Conservation (phyloP, 2,888 invertebrate genomes). For the Tipula confusa region DNA sequence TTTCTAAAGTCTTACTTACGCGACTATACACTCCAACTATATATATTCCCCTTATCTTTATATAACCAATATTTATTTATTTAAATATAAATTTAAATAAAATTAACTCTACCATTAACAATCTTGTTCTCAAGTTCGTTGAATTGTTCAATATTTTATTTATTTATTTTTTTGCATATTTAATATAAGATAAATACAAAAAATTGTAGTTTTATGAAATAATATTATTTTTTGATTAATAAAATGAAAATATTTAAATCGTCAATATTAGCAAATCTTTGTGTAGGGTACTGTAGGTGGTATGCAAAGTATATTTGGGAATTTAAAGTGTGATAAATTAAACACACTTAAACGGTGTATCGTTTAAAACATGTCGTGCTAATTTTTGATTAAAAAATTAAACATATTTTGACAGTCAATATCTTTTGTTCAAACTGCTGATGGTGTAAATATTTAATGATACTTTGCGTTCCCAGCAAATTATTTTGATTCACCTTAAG, state of each 20-base stretch:
- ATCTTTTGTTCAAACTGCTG: too few species aligned
- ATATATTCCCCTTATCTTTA: background rate
- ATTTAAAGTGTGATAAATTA: background rate
- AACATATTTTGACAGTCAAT: too few species aligned
- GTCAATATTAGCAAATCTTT: background rate
- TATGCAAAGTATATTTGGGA: background rate
- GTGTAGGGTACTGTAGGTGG: background rate
- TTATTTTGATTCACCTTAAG: too few species aligned
- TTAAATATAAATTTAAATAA: constrained; percentile 12
- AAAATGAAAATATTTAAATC: background rate
- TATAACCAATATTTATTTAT: background rate
- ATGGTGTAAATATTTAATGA: too few species aligned
- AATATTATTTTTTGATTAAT: background rate
- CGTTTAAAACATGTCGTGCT: background rate
- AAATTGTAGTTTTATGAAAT: background rate
- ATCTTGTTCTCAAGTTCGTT: background rate
- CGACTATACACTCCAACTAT: too few species aligned
- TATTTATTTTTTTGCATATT: background rate
- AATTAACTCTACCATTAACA: constrained; percentile 16
- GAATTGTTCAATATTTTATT: background rate
- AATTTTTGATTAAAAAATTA: too few species aligned
- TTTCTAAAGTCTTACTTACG: background rate
- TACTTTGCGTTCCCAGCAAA: too few species aligned
- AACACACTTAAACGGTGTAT: background rate
- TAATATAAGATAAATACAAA: background rate